A percentile compares a stretch with the other conserved stretches of the same genome.
These are phyloP conservation scores for Apotomis turbidana DNA, from an alignment of 2,888 invertebrate genomes.

Conservation along the genomic window DNA sequence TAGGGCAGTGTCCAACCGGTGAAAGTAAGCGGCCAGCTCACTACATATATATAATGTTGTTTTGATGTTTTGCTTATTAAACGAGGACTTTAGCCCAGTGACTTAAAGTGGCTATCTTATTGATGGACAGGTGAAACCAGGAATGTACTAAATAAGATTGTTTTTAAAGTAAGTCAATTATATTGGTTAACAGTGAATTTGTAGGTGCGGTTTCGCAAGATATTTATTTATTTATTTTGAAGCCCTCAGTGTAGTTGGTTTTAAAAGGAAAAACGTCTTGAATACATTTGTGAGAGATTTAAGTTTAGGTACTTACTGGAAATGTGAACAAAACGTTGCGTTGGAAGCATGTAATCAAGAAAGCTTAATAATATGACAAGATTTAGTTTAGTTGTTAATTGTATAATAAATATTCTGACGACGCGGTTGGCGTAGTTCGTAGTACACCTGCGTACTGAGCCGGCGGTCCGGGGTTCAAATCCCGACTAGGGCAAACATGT, in stretches of 20 bases:
- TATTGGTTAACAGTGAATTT: not conserved
- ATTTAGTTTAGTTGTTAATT: no score
- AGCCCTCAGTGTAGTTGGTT: not conserved
- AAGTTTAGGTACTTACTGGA: no score
- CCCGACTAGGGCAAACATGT: no score
- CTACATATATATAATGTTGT: not conserved
- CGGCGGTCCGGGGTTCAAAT: no score
- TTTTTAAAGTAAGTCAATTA: slow-evolving; percentile 20
- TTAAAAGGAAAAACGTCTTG: no score
- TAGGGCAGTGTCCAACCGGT: not conserved
- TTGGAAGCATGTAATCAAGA: no score
- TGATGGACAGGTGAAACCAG: not conserved
- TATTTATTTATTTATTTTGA: not conserved
- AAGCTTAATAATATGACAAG: no score
- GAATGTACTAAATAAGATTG: not conserved
- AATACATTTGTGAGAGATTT: no score
- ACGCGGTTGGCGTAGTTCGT: no score
- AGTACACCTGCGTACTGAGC: no score
- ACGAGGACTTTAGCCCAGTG: not conserved
- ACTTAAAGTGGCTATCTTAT: not conserved
- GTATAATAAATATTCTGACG: no score
- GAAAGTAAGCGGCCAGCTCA: slow-evolving; percentile 19
- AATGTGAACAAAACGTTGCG: no score
- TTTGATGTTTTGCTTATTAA: not conserved
- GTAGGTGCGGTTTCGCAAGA: not conserved